These are phyloP conservation scores for Phrynocephalus versicolor DNA, from an alignment of 2,113 vertebrate species.

Conservation along the genomic window DNA sequence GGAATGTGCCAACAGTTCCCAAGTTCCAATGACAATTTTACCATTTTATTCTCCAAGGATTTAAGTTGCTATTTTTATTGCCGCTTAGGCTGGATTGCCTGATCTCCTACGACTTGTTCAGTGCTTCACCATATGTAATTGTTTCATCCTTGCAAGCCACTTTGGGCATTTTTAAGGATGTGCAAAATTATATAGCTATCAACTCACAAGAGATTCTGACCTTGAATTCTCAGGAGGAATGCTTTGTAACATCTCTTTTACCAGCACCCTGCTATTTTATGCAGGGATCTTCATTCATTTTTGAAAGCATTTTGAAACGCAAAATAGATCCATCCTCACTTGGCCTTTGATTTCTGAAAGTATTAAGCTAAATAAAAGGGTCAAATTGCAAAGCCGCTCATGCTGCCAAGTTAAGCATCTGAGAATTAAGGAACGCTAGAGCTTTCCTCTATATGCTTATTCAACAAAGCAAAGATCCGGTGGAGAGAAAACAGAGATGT, in stretches of 20 bases:
- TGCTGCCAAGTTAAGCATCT: neutral
- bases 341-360: constrained; percentile 4
- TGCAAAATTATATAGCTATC: neutral
- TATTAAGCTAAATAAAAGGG: neutral
- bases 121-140: neutral
- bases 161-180: neutral
- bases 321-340: constrained; percentile 1
- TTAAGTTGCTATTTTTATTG: neutral
- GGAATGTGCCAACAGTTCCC: no score
- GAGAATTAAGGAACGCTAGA: constrained; percentile 1
- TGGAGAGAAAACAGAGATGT: neutral
- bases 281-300: neutral
- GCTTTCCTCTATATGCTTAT: neutral
- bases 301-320: neutral
- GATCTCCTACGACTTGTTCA: neutral
- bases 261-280: neutral
- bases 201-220: neutral
- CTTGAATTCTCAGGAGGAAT: neutral
- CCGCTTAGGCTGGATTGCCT: neutral
- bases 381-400: neutral
- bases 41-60: neutral
- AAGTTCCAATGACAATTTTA: neutral
- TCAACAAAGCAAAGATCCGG: constrained; percentile 1
- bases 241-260: neutral
- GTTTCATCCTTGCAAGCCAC: neutral